phyloP scores from a whole-genome alignment of 2,113 vertebrate species.

The Hydrolagus affinis region DNA sequence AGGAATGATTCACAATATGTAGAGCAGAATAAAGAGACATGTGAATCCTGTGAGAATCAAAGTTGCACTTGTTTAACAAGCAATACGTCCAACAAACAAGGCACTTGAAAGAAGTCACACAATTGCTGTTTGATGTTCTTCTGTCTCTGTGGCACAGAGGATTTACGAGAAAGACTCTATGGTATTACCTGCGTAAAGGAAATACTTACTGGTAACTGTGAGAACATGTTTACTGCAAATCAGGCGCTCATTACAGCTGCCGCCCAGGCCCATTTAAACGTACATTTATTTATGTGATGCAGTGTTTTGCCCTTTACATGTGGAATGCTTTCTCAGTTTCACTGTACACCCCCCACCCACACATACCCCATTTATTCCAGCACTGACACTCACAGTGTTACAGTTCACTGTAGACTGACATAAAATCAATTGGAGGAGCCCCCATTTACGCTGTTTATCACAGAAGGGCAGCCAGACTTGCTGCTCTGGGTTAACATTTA shows the following conservation, averaged over 20 bases:
- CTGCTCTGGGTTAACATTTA: neutral
- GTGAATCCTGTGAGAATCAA: constrained; percentile 40
- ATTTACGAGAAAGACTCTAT: constrained; percentile 3
- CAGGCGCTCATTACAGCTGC: neutral
- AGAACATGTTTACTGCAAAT: neutral
- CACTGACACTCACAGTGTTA: neutral
- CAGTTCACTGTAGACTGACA: neutral
- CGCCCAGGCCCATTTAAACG: too few species aligned
- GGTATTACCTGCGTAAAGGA: neutral
- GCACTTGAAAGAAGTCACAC: constrained; percentile 36
- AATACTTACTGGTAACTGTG: neutral
- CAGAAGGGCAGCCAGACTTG: neutral
- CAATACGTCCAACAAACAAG: constrained; percentile 38
- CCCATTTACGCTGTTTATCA: neutral
- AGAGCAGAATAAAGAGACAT: constrained; percentile 42
- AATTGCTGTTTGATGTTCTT: constrained; percentile 39
- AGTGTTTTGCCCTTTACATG: neutral
- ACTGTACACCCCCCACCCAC: too few species aligned
- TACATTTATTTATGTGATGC: neutral
- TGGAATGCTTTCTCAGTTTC: neutral
- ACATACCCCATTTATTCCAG: neutral
- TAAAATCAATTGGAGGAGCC: neutral
- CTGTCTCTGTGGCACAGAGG: constrained; percentile 1
- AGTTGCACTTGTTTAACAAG: constrained; percentile 39
- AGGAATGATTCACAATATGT: constrained; percentile 45